These are phyloP conservation scores for Cephus cinctus DNA, from an alignment of 1,140 invertebrate species.

Conservation along the genomic window DNA sequence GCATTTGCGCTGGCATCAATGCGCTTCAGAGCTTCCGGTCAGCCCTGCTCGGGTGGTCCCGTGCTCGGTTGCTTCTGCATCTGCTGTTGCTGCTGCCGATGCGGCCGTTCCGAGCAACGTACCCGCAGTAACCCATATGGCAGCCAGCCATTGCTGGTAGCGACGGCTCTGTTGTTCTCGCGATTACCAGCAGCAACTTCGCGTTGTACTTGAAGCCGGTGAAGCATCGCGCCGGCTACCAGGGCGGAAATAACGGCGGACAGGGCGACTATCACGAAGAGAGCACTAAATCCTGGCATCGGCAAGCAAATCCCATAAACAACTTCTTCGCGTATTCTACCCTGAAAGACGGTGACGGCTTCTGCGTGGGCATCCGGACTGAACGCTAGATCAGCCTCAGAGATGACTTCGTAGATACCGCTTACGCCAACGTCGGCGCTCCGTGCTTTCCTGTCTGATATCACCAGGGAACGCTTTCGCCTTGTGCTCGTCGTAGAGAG, in stretches of 20 bases:
- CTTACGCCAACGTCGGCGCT: constrained; percentile 84
- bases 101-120: constrained; percentile 39
- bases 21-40: constrained; percentile 14
- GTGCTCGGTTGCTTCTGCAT: constrained; percentile 25
- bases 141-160: constrained; percentile 68
- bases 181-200: constrained; percentile 58
- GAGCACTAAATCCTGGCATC: constrained; percentile 80
- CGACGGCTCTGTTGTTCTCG: constrained; percentile 46
- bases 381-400: constrained; percentile 88
- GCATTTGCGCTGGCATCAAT: constrained; percentile 17
- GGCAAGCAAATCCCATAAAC: constrained; percentile 91
- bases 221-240: constrained; percentile 73
- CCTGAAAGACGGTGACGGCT: constrained; percentile 83
- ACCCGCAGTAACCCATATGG: constrained; percentile 66
- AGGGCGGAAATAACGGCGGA: constrained; percentile 80
- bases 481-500: constrained; percentile 36
- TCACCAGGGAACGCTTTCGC: constrained; percentile 64
- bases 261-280: constrained; percentile 83
- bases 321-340: constrained; percentile 81
- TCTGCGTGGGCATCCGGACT: constrained; percentile 77
- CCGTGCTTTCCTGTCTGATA: constrained; percentile 71
- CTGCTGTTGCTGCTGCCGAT: background rate
- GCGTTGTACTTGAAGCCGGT: constrained; percentile 73
- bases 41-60: constrained; percentile 38
- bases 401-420: constrained; percentile 88